phyloP scores from a whole-genome alignment of 2,888 invertebrate species.

The Ceramica pisi region DNA sequence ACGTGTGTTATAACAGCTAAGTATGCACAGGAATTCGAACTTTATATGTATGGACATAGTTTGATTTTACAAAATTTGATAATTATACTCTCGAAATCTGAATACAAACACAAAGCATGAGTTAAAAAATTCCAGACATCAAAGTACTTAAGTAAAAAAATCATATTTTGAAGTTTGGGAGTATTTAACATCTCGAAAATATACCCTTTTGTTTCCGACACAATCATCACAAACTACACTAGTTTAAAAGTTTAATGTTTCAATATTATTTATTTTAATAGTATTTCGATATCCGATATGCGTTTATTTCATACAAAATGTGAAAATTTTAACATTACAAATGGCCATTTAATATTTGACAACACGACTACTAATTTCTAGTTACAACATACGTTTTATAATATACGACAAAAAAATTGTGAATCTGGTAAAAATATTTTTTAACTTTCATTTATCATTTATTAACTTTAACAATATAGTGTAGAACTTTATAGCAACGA shows the following conservation, averaged over 20 bases:
- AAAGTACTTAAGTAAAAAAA: not conserved
- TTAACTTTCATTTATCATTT: not conserved
- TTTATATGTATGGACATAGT: too few relatives aligned
- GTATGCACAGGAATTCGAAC: too few relatives aligned
- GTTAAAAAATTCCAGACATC: not conserved
- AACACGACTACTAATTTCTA: constrained; percentile 37
- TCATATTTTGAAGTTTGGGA: not conserved
- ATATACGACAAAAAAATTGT: constrained; percentile 20
- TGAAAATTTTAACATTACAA: constrained; percentile 42
- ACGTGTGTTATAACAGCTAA: not conserved
- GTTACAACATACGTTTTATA: constrained; percentile 24
- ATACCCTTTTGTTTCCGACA: constrained; percentile 27
- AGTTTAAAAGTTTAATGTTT: constrained; percentile 15
- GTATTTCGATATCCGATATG: constrained; percentile 53
- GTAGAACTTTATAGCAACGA: constrained; percentile 36
- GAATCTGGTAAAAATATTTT: constrained; percentile 39
- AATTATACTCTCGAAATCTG: too few relatives aligned
- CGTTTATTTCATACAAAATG: constrained; percentile 57
- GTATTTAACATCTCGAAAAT: constrained; percentile 23
- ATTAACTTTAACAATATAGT: constrained; percentile 18
- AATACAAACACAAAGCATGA: too few relatives aligned
- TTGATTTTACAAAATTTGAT: too few relatives aligned
- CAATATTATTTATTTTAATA: constrained; percentile 14
- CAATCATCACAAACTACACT: constrained; percentile 13
- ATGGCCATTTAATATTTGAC: constrained; percentile 22